A percentile compares a stretch with the other conserved stretches of the same genome.
Conservation (phyloP, 1,140 invertebrate genomes). For the Listronotus bonariensis region DNA sequence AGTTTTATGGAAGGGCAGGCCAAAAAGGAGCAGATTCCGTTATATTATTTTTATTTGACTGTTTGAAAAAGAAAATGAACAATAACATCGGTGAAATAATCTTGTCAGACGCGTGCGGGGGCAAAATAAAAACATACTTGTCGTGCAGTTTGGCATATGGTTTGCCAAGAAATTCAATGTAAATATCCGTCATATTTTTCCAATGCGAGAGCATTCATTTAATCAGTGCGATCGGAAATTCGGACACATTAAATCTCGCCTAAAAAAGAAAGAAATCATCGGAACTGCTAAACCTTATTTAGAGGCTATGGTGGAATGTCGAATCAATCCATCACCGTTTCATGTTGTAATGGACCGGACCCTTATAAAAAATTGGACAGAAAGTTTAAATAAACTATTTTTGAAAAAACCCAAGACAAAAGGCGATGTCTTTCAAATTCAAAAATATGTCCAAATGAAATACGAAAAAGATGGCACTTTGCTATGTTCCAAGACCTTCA, state of each 20-base stretch:
- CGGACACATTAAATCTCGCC: not conserved
- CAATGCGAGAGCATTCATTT: not conserved
- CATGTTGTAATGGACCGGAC: not conserved
- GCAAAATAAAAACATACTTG: too few species aligned
- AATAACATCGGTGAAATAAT: too few species aligned
- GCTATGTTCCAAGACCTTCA: not conserved
- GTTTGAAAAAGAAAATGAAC: not conserved
- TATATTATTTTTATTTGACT: not conserved
- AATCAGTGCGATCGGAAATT: not conserved
- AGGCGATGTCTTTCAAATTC: not conserved
- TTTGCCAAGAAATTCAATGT: too few species aligned
- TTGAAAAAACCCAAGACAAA: not conserved
- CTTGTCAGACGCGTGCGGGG: too few species aligned
- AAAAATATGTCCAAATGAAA: conserved; percentile 1
- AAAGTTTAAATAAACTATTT: not conserved
- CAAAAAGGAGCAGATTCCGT: conserved; percentile 1
- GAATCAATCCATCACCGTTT: not conserved
- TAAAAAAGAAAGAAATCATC: conserved; percentile 2
- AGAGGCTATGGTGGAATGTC: not conserved
- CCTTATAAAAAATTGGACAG: not conserved
- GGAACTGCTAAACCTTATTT: not conserved
- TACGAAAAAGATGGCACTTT: not conserved
- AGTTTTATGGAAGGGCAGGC: not conserved
- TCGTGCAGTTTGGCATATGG: too few species aligned
- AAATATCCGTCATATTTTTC: not conserved